These are phyloP conservation scores for Neostethus bicornis DNA, from an alignment of 2,797 vertebrate genomes.

Conservation along the genomic window DNA sequence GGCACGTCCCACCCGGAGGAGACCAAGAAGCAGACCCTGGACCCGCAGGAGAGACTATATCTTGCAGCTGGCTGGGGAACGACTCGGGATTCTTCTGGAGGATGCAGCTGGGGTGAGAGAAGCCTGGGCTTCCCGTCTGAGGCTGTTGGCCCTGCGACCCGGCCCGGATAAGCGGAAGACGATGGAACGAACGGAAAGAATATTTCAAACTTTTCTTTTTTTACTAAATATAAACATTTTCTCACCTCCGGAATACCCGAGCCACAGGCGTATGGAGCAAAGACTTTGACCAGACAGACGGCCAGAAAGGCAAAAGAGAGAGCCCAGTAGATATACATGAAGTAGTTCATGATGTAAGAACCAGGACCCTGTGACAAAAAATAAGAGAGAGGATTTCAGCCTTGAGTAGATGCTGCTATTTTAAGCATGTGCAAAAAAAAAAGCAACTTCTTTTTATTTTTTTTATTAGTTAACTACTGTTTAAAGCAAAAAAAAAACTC, in stretches of 20 bases:
- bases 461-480: neutral
- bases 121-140: no score
- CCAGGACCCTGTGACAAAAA: conserved; percentile 88
- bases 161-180: no score
- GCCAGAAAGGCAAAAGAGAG: conserved; percentile 96
- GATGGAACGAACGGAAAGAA: neutral
- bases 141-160: no score
- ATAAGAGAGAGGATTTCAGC: neutral
- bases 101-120: no score
- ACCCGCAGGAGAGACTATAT: no score
- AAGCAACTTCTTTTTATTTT: neutral
- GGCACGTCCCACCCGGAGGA: no score
- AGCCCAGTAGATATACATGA: conserved; percentile 99
- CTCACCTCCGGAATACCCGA: conserved; percentile 98
- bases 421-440: neutral
- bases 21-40: no score
- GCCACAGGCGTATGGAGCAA: conserved; percentile 97
- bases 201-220: neutral
- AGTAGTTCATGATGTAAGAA: conserved; percentile 99
- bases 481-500: neutral
- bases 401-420: no score
- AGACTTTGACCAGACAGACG: conserved; percentile 95
- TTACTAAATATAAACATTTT: neutral
- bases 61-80: no score
- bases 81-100: no score